Percentiles rank a stretch among this genome's conserved stretches.
These are phyloP conservation scores for Cettia cetti DNA, from an alignment of 2,113 vertebrate genomes.

Conservation along the genomic window DNA sequence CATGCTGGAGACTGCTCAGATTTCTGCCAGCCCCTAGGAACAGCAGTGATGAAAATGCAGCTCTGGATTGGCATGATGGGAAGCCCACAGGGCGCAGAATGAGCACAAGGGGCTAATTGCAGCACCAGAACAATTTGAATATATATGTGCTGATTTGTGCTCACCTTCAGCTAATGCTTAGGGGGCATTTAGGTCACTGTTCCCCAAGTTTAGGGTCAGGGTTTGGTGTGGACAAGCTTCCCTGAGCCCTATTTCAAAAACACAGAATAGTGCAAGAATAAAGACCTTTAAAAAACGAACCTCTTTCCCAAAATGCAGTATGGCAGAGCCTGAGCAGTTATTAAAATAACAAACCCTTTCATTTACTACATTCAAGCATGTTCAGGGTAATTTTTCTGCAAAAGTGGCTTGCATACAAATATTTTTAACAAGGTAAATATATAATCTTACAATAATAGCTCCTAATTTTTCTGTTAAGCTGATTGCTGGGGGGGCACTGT, in stretches of 20 bases:
- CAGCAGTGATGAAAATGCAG: constrained; percentile 31
- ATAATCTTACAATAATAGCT: constrained; percentile 62
- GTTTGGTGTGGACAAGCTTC: neutral
- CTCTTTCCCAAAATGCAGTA: constrained; percentile 42
- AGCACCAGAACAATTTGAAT: constrained; percentile 35
- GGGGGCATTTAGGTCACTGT: neutral
- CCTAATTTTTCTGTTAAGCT: constrained; percentile 65
- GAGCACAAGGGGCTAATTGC: constrained; percentile 24
- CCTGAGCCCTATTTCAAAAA: neutral
- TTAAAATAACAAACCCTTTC: constrained; percentile 65
- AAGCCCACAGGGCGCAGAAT: neutral
- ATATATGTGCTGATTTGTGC: neutral
- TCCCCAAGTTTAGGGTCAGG: constrained; percentile 37
- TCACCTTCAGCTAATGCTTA: constrained; percentile 29
- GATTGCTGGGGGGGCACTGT: constrained; percentile 48
- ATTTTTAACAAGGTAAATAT: constrained; percentile 73
- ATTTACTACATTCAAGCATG: constrained; percentile 64
- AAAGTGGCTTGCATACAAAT: constrained; percentile 70
- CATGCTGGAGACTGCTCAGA: neutral
- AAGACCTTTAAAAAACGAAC: constrained; percentile 40
- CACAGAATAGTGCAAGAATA: neutral
- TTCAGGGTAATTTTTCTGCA: constrained; percentile 63
- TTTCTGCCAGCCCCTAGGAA: constrained; percentile 17
- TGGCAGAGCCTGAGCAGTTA: constrained; percentile 26
- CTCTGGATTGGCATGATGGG: neutral